Conservation (phyloP, 2,888 invertebrate genomes). For the Euzetes globulus region DNA sequence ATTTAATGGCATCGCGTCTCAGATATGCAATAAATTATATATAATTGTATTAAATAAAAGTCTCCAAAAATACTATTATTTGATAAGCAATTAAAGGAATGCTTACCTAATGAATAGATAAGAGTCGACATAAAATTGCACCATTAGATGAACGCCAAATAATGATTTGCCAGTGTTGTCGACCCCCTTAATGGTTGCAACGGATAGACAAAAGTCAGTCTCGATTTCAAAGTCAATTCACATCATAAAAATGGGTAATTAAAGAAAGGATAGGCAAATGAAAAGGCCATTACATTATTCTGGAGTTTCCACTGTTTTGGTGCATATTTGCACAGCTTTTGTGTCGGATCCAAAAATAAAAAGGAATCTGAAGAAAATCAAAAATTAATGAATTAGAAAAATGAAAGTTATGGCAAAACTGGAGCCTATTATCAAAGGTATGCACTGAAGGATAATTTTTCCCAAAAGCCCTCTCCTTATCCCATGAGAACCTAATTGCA, state of each 20-base stretch:
- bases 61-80: background rate
- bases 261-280: background rate
- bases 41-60: background rate
- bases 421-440: background rate
- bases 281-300: slow-evolving; percentile 66
- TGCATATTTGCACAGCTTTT: slow-evolving; percentile 91
- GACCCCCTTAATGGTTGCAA: slow-evolving; percentile 60
- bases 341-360: slow-evolving; percentile 87
- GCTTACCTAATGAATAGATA: slow-evolving; percentile 69
- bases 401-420: background rate
- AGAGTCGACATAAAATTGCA: slow-evolving; percentile 89
- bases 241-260: slow-evolving; percentile 2
- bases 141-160: slow-evolving; percentile 77
- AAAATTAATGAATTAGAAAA: slow-evolving; percentile 48
- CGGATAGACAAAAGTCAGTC: slow-evolving; percentile 38
- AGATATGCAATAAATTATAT: background rate
- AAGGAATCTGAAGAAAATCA: slow-evolving; percentile 67
- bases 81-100: slow-evolving; percentile 7
- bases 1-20: background rate
- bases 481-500: too few species aligned
- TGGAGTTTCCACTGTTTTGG: slow-evolving; percentile 93
- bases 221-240: background rate
- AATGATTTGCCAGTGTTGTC: slow-evolving; percentile 83
- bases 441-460: background rate
- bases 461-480: too few species aligned